phyloP scores from a whole-genome alignment of 2,888 invertebrate genomes.

The Galeruca laticollis region DNA sequence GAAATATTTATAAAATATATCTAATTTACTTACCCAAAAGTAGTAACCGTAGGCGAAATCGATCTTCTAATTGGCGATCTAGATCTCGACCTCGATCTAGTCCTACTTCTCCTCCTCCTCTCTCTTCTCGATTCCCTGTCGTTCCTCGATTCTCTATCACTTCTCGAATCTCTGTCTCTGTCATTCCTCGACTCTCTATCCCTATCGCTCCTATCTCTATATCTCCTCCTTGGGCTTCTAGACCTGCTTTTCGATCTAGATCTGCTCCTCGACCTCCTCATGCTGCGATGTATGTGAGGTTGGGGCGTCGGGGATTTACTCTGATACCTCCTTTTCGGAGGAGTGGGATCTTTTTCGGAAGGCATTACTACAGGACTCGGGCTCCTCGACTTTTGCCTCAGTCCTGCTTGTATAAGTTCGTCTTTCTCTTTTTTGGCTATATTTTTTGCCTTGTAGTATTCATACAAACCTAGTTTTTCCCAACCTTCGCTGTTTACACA shows the following conservation, averaged over 20 bases:
- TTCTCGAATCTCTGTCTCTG: conserved; percentile 50
- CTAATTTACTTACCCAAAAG: conserved; percentile 56
- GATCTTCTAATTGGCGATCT: conserved; percentile 60
- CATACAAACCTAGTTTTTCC: conserved; percentile 97
- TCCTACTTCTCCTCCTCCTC: conserved; percentile 62
- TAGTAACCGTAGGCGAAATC: conserved; percentile 64
- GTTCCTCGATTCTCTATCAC: conserved; percentile 58
- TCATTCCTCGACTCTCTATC: conserved; percentile 31
- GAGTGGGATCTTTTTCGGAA: conserved; percentile 78
- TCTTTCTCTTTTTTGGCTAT: conserved; percentile 89
- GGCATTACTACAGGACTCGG: conserved; percentile 84
- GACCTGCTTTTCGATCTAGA: conserved; percentile 68
- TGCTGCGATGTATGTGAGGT: conserved; percentile 48
- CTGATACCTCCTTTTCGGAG: conserved; percentile 82
- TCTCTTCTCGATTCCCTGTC: conserved; percentile 43
- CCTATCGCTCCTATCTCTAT: conserved; percentile 60
- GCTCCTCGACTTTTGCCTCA: conserved; percentile 79
- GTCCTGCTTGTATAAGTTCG: conserved; percentile 81
- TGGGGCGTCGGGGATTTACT: conserved; percentile 70
- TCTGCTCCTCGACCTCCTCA: conserved; percentile 36
- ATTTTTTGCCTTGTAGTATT: conserved; percentile 97
- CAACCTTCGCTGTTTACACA: conserved; percentile 85
- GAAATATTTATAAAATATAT: too few relatives aligned
- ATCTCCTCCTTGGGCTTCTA: conserved; percentile 64
- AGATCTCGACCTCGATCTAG: conserved; percentile 66